Base-by-base conservation (phyloP, 2,888 invertebrate genomes). In the Perizoma affinitatum region DNA sequence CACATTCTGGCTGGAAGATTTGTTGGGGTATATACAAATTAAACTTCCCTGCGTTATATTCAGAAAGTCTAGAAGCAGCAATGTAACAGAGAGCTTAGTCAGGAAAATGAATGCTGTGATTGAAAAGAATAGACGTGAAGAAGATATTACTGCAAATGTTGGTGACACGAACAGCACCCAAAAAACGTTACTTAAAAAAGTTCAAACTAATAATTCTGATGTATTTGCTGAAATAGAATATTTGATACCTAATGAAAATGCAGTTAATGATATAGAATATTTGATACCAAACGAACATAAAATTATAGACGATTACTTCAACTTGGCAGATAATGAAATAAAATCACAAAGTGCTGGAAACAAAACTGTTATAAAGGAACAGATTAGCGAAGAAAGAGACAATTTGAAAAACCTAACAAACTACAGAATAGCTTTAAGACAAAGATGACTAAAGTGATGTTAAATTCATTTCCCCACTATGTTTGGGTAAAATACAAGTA, bases 1-100 rank as follows among this genome's bases (percentile, higher is more conserved):
- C 50, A 71, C 72, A 0, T 61, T 60, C 46, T 78, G 70, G 71
- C 34, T 76, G 8, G 72, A 79, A 61, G 71, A 79, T 56, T 6
- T 76, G 1, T 54, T 76, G 4, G 60, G 57, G 9, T 49, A 55
- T n/a, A 56, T 75, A 4, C 68, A 66, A 6, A 62, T 73, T 4
- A 45, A 67, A 11, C 11, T 72, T 7, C 72, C 74, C 5, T 64
- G 63, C 46, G 48, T 65, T 5, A 53, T 74, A 45, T 71, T 75
- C 57, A 52, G 52, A n/a, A 56, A 48, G 0, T 44, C 8, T 2
- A 69, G 65, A 47, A 40, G 63, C 41, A 42, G 6, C 40, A 38
- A 38, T 38, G 38, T 38, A 38, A 38, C 6, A 38, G 7, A 9
- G 6, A 48, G 11, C 45, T 8, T 7, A 43, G 22, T 22, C 22